Percentiles rank a stretch among this genome's conserved stretches.
phyloP scores from a whole-genome alignment of 2,113 vertebrate species.

The Scortum barcoo region DNA sequence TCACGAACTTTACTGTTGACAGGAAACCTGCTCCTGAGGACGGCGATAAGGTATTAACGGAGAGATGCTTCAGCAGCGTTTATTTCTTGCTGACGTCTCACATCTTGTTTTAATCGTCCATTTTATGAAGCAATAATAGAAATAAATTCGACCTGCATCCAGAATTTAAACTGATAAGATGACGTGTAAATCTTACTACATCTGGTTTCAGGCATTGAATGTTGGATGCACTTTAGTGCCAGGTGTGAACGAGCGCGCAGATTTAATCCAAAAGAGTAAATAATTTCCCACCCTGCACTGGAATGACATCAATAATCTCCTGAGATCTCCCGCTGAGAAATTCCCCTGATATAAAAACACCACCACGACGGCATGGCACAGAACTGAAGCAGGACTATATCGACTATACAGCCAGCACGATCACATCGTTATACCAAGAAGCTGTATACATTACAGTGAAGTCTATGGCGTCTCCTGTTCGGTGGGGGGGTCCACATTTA shows the following conservation, averaged over 20 bases:
- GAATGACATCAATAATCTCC: slow-evolving; percentile 83
- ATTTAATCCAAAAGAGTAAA: slow-evolving; percentile 1
- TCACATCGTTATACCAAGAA: slow-evolving; percentile 55
- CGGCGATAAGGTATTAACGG: too few species aligned
- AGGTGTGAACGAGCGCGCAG: not conserved
- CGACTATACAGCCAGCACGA: slow-evolving; percentile 56
- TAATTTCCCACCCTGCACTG: slow-evolving; percentile 28
- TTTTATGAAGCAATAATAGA: not conserved
- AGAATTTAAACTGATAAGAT: too few species aligned
- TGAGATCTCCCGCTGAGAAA: slow-evolving; percentile 75
- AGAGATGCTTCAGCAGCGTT: too few species aligned
- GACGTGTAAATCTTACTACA: too few species aligned
- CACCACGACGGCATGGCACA: slow-evolving; percentile 52
- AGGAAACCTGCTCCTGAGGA: too few species aligned
- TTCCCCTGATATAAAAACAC: slow-evolving; percentile 68
- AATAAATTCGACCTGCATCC: not conserved
- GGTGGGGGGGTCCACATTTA: slow-evolving; percentile 56
- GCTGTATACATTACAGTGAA: slow-evolving; percentile 45
- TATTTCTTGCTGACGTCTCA: too few species aligned
- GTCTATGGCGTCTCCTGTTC: slow-evolving; percentile 44
- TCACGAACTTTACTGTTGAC: too few species aligned
- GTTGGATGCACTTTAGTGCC: slow-evolving; percentile 29
- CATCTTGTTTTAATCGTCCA: not conserved
- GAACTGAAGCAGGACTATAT: slow-evolving; percentile 62
- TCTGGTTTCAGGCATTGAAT: not conserved